Base-by-base conservation (phyloP, 1,140 invertebrate genomes). In the Drosophila miranda region DNA sequence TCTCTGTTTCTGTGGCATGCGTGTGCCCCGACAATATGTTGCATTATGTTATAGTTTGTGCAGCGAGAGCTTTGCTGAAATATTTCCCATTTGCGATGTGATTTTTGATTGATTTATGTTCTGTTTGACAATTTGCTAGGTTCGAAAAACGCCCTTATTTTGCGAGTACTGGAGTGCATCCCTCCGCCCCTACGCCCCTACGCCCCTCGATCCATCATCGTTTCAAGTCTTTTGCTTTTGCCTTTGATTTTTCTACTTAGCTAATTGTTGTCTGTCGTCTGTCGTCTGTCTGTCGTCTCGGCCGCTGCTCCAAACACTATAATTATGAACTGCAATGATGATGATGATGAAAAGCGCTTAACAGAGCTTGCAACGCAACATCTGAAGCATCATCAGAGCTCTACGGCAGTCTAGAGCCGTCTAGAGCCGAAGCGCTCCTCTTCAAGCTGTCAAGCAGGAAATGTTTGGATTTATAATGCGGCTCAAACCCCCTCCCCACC, bases 381-480 rank as follows among this genome's bases (percentile, higher is more conserved):
- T 68, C 86, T 86, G 77, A 81, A 86, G 78, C 81, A 87, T 86
- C 81, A 84, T 84, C 76, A 67, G 71, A 56, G 76, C 71, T 64
- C 30, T 11, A 38, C 34, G 13, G 63, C 28, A 30, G 21, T 58
- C 55, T 30, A 19, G 23, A 23, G 54, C n/a, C 23, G 69, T 82
- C 56, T 45, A 53, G 62, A 54, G 49, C 72, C 52, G 50, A 63
- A 78, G 72, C 73, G 72, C 73, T 87, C 80, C 73, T 87, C 80
- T 80, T 86, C 64, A 84, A 86, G 82, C 82, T 86, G 81, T 86
- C 81, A 86, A 86, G 82, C 81, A 86, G 81, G 81, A 86, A 86
- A 86, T 84, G 82, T 81, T 87, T 86, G 83, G 73, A 84, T 86
- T 86, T 84, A 84, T 84, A 84, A 84, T 86, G 80, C 78, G 52